Base-by-base conservation (phyloP, 1,140 invertebrate species). In the Diachasma alloeum region DNA sequence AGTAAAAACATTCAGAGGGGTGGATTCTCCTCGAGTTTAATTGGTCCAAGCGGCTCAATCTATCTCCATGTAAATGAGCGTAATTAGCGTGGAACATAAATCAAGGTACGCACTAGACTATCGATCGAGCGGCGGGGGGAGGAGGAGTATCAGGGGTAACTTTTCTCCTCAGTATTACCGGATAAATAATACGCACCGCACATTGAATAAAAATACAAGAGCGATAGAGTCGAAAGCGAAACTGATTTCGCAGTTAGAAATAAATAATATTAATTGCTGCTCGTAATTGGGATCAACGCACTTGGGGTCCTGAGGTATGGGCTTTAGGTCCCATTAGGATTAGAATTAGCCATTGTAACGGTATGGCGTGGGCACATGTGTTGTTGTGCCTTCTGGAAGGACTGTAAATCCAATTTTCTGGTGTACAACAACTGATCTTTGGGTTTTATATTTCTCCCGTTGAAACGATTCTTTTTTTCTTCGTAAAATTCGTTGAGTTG, bases 181-280 rank as follows among this genome's bases (percentile, higher is more conserved):
- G 31, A 31, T 31, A 31, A 31, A 31, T 31, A 36, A 31, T 26
- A 74, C 13, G 78, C 74, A 19, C 11, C 37, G 17, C 37, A 53
- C 19, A 74, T 77, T 46, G 19, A 19, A 17, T 11, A 6, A 19
- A 46, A 56, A 72, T 68, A 22, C n/a, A 17, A 59, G 31, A 31
- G 6, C 31, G 31, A 63, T 37, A 19, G 53, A n/a, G 17, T 44
- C 72, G 19, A 31, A 37, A 39, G 56, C 53, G 78, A 74, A 76
- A 76, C 74, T 68, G 59, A 75, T 75, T 81, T 80, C 81, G 83
- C 84, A 85, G 87, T 86, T 81, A 81, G 74, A 81, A 85, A 87
- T 87, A 85, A 87, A 89, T n/a, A n/a, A n/a, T n/a, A 87, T 84
- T 87, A 87, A 89, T 88, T 83, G 86, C 82, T 82, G 83, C 84